Conservation (phyloP, 1,140 invertebrate genomes). For the Gonioctena quinquepunctata region DNA sequence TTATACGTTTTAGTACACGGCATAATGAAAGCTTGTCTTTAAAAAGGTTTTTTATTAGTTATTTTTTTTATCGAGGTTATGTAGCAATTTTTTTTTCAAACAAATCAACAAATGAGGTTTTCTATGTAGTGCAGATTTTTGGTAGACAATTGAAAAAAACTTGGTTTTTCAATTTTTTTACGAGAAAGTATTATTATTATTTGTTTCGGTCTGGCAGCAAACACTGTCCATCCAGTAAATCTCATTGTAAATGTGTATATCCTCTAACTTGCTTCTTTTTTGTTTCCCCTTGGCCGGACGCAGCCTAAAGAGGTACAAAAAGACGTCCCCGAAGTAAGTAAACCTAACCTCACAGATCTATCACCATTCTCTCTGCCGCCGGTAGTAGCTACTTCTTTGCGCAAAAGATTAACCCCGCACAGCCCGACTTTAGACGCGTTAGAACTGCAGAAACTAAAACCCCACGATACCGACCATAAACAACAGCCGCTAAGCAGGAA, state of each 20-base stretch:
- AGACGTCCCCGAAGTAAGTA: slow-evolving; percentile 62
- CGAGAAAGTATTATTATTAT: no score
- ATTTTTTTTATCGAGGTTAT: no score
- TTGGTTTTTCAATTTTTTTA: no score
- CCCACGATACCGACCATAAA: slow-evolving; percentile 16
- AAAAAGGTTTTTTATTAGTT: no score
- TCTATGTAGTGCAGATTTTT: no score
- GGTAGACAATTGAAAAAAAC: no score
- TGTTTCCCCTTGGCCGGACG: slow-evolving; percentile 39
- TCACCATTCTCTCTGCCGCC: slow-evolving; percentile 36
- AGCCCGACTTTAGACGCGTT: slow-evolving; percentile 22
- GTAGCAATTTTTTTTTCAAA: no score
- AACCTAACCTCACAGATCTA: slow-evolving; percentile 12
- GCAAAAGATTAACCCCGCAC: slow-evolving; percentile 38
- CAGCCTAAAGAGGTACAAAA: slow-evolving; percentile 61
- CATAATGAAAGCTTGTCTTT: no score
- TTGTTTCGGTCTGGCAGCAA: no score
- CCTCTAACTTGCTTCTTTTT: slow-evolving; percentile 38
- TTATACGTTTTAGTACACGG: no score
- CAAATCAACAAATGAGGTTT: no score
- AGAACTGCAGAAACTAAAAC: slow-evolving; percentile 30
- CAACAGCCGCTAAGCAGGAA: slow-evolving; percentile 19
- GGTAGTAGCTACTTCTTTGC: slow-evolving; percentile 34
- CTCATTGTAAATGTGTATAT: background rate
- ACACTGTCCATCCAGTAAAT: background rate